Evolutionary conservation across 2,888 invertebrate genomes (phyloP).

Genomic region (Silvanus unidentatus): DNA sequence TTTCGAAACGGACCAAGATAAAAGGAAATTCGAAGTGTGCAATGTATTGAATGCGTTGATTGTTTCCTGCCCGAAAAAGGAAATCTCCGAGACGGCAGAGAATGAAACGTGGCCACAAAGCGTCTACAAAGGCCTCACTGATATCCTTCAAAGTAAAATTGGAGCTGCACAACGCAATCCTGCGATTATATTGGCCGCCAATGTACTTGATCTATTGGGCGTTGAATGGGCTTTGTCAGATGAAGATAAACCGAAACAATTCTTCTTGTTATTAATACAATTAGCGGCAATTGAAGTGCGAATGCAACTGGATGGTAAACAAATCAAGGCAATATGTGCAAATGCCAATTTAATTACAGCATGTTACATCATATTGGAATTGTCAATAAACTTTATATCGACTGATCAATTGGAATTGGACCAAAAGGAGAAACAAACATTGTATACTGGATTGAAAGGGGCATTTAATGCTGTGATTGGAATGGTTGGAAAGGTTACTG

Average conservation of each 20-base stretch:
- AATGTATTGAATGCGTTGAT: slow-evolving; percentile 70
- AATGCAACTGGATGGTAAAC: slow-evolving; percentile 87
- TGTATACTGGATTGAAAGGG: slow-evolving; percentile 84
- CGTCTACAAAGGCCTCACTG: slow-evolving; percentile 73
- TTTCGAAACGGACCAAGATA: slow-evolving; percentile 83
- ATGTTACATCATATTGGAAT: slow-evolving; percentile 76
- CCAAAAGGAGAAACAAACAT: slow-evolving; percentile 83
- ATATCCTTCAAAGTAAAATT: slow-evolving; percentile 81
- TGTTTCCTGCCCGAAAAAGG: slow-evolving; percentile 62
- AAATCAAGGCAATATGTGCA: slow-evolving; percentile 69
- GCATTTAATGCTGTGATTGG: slow-evolving; percentile 78
- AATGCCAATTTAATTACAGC: slow-evolving; percentile 75
- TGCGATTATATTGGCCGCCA: slow-evolving; percentile 75
- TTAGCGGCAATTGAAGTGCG: slow-evolving; percentile 87
- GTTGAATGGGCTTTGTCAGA: slow-evolving; percentile 79
- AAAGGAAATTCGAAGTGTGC: slow-evolving; percentile 84
- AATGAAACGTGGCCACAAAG: slow-evolving; percentile 78
- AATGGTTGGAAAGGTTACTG: slow-evolving; percentile 66
- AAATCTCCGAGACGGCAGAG: slow-evolving; percentile 57
- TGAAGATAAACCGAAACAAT: slow-evolving; percentile 73
- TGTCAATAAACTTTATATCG: slow-evolving; percentile 72
- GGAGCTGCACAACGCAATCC: slow-evolving; percentile 85
- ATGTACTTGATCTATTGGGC: slow-evolving; percentile 73
- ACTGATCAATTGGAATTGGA: slow-evolving; percentile 78
- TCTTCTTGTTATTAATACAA: slow-evolving; percentile 76